Evolutionary conservation across 2,113 vertebrate genomes (phyloP), one percentile per base, ranked within the genome.

Genomic region (Dicrurus megarhynchus): DNA sequence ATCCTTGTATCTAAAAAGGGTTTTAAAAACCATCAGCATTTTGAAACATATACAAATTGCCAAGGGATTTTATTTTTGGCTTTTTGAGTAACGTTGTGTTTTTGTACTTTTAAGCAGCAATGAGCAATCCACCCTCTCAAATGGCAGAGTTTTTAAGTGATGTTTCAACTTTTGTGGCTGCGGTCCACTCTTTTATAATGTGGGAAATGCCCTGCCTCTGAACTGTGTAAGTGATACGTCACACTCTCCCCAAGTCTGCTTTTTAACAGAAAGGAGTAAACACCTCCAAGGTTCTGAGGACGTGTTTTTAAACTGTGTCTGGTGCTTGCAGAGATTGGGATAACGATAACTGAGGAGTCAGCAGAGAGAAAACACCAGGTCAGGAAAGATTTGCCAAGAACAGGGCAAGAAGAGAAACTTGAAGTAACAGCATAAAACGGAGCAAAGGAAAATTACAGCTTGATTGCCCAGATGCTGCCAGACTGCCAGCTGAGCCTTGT

Each of bases 171-270:
- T 86, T 3, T 50, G 79, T 86, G 90, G 88, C 86, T 84, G 56
- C 1, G 0, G 69, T 92, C 88, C 65, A 73, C 86, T 93, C 60
- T 93, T 86, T 87, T 42, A 84, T 90, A 91, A 75, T 78, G 94
- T 94, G 95, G 96, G 93, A 96, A 95, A 94, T 96, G 93, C 86
- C 96, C 88, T 95, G 68, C 60, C 61, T 93, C 77, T 96, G 93
- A 95, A 94, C 93, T 92, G 73, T 87, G 78, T 30, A 24, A 85
- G 46, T 16, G 74, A 55, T 63, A 90, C 21, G 21, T 95, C 95
- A 94, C 15, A 5, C 67, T 88, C 69, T 49, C 44, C 83, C 46
- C 76, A 49, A 73, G 77, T 12, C 86, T 83, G 89, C 50, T 88
- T 90, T 88, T 75, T 30, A 84, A 53, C 68, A 81, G 79, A 80